phyloP scores from a whole-genome alignment of 1,140 invertebrate genomes.

The Aphelinus certus region DNA sequence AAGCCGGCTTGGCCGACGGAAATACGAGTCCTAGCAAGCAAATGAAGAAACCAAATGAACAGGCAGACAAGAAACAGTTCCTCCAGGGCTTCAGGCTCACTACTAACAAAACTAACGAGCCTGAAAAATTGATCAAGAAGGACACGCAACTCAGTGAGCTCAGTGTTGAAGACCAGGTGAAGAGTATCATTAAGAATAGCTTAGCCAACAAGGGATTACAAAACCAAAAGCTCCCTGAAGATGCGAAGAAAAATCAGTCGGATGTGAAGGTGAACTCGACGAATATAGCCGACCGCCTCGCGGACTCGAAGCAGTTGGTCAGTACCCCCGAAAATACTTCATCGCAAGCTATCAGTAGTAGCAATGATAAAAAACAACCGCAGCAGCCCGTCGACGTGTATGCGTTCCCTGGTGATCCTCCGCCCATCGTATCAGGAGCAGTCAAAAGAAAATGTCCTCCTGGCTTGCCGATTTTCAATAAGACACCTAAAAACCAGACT shows the following conservation, averaged over 20 bases:
- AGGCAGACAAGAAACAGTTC: slow-evolving; percentile 56
- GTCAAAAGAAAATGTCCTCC: slow-evolving; percentile 60
- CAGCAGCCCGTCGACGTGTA: slow-evolving; percentile 52
- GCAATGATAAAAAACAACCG: slow-evolving; percentile 8
- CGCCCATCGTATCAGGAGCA: slow-evolving; percentile 48
- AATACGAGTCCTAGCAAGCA: slow-evolving; percentile 42
- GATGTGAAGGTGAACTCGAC: slow-evolving; percentile 16
- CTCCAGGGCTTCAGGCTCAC: slow-evolving; percentile 55
- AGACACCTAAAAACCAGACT: slow-evolving; percentile 31
- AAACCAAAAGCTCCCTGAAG: background rate
- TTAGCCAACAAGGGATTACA: slow-evolving; percentile 13
- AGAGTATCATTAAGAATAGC: slow-evolving; percentile 34
- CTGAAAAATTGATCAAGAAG: background rate
- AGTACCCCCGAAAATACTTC: background rate
- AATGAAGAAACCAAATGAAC: slow-evolving; percentile 47
- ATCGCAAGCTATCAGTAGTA: background rate
- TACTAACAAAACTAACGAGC: slow-evolving; percentile 35
- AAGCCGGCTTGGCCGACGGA: slow-evolving; percentile 47
- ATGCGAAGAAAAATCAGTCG: slow-evolving; percentile 3
- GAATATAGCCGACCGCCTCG: slow-evolving; percentile 17
- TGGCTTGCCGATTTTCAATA: slow-evolving; percentile 55
- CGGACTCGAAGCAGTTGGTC: slow-evolving; percentile 6
- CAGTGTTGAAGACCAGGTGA: slow-evolving; percentile 20
- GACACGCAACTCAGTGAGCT: background rate
- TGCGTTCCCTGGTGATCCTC: slow-evolving; percentile 51